A percentile compares a stretch with the other conserved stretches of the same genome.
Conservation (phyloP, 2,797 vertebrate species). For the Danio albolineatus region DNA sequence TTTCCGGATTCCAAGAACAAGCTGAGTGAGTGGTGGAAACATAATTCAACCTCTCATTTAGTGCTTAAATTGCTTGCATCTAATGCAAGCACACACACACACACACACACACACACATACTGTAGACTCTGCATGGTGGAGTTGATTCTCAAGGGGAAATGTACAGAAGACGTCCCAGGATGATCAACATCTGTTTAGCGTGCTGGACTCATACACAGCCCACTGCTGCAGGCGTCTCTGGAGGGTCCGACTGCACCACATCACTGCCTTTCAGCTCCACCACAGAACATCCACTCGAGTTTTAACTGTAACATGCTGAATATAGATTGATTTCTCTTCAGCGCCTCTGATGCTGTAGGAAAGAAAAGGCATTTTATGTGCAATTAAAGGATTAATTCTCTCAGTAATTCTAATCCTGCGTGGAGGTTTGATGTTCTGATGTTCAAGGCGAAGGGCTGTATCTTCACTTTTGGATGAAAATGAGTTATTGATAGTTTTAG, state of each 20-base stretch:
- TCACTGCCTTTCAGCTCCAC: conserved; percentile 30
- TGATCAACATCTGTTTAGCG: conserved; percentile 37
- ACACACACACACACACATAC: conserved; percentile 14
- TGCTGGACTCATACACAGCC: conserved; percentile 30
- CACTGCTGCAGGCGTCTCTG: conserved; percentile 21
- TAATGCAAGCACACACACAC: conserved; percentile 2
- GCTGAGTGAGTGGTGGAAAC: conserved; percentile 31
- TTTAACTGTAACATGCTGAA: not conserved
- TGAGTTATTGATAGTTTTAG: no score
- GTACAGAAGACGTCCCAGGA: conserved; percentile 26
- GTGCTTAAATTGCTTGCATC: conserved; percentile 33
- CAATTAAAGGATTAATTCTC: not conserved
- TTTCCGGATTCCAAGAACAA: conserved; percentile 59
- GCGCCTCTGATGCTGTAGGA: not conserved
- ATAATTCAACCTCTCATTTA: conserved; percentile 57
- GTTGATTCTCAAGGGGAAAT: conserved; percentile 5
- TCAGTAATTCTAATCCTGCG: no score
- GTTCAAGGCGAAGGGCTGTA: no score
- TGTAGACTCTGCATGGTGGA: not conserved
- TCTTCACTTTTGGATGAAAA: no score
- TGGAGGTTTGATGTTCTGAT: no score
- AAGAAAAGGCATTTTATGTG: not conserved
- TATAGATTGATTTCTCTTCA: not conserved
- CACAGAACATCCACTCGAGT: not conserved
- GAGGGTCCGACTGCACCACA: conserved; percentile 24